Conservation (phyloP, 2,113 vertebrate species). For the Tilapia sparmanii region DNA sequence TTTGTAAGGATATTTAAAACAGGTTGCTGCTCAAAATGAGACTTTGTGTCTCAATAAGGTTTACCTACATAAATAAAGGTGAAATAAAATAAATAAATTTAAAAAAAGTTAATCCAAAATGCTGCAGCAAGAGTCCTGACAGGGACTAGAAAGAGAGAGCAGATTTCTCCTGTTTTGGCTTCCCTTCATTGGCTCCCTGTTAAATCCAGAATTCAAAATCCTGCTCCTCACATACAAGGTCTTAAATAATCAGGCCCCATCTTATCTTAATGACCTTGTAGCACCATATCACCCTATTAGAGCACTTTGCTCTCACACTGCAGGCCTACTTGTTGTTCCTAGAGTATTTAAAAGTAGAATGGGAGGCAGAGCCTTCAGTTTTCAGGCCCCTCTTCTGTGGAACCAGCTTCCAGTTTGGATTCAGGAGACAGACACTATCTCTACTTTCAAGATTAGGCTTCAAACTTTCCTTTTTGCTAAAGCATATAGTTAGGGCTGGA, state of each 20-base stretch:
- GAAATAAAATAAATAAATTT: not conserved
- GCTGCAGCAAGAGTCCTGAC: not conserved
- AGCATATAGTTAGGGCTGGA: too few species aligned
- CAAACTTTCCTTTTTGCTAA: not conserved
- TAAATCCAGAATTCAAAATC: not conserved
- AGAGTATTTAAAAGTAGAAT: not conserved
- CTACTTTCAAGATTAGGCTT: rapidly evolving
- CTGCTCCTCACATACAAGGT: not conserved
- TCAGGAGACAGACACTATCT: not conserved
- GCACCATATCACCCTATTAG: not conserved
- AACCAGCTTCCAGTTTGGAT: not conserved
- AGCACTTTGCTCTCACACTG: rapidly evolving
- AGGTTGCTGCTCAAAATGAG: not conserved
- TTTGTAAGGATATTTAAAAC: not conserved
- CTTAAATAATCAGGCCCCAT: not conserved
- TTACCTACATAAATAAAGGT: not conserved
- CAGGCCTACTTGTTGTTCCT: not conserved
- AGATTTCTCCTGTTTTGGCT: not conserved
- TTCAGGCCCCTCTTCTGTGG: not conserved
- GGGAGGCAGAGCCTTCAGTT: not conserved
- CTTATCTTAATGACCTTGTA: not conserved
- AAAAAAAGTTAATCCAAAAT: not conserved
- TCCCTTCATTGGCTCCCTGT: not conserved
- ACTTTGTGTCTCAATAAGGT: rapidly evolving
- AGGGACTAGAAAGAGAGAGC: not conserved